A percentile compares a stretch with the other conserved stretches of the same genome.
phyloP scores from a whole-genome alignment of 2,888 invertebrate species.

The Ramazzottius varieornatus region DNA sequence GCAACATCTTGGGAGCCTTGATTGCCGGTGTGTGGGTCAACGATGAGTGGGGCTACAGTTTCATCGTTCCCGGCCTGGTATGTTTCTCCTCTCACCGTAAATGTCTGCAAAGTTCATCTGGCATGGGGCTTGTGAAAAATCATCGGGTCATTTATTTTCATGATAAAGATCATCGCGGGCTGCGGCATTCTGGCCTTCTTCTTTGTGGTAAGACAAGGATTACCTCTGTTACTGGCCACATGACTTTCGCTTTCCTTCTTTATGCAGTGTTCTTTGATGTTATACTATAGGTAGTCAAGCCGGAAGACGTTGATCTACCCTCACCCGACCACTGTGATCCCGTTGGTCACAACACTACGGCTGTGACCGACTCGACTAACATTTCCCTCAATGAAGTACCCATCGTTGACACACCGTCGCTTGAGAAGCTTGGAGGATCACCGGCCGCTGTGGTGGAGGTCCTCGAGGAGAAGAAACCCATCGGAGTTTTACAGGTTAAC shows the following conservation, averaged over 20 bases:
- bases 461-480: not conserved
- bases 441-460: not conserved
- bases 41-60: constrained; percentile 62
- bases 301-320: not conserved
- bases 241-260: too few relatives aligned
- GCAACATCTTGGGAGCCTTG: constrained; percentile 72
- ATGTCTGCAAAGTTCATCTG: too few relatives aligned
- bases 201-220: too few relatives aligned
- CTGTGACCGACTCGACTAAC: not conserved
- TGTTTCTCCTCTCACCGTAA: too few relatives aligned
- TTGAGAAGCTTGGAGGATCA: not conserved
- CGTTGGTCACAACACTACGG: not conserved
- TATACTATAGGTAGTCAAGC: too few relatives aligned
- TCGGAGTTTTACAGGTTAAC: too few relatives aligned
- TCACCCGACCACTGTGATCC: not conserved
- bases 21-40: constrained; percentile 66
- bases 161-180: not conserved
- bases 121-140: too few relatives aligned
- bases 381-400: not conserved
- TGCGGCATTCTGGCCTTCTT: not conserved
- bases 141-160: too few relatives aligned
- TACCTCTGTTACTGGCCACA: too few relatives aligned
- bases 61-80: constrained; percentile 63
- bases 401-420: not conserved
- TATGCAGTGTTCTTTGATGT: too few relatives aligned